Evolutionary conservation across 2,888 invertebrate species (phyloP).

Genomic region (Ryuthela nishihirai): DNA sequence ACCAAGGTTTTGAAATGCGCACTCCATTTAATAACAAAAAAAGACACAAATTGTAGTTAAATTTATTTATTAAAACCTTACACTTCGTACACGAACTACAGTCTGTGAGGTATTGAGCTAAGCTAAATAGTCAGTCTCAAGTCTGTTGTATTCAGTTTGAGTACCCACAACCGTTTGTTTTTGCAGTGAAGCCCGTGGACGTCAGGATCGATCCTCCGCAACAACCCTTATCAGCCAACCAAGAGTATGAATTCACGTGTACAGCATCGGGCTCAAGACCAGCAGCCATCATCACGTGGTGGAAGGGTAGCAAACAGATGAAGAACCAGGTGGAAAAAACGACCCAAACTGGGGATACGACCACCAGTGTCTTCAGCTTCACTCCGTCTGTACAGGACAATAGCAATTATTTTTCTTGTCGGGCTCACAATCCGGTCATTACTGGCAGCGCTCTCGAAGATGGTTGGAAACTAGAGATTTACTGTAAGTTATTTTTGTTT

Average conservation of each 20-base stretch:
- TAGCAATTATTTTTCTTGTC: slow-evolving; percentile 56
- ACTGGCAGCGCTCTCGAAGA: slow-evolving; percentile 43
- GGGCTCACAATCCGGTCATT: slow-evolving; percentile 45
- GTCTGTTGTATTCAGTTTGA: too few relatives aligned
- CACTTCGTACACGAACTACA: too few relatives aligned
- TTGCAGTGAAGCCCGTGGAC: slow-evolving; percentile 70
- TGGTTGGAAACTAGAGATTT: slow-evolving; percentile 44
- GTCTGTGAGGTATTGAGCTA: too few relatives aligned
- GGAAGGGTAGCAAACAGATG: slow-evolving; percentile 73
- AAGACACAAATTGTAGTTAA: too few relatives aligned
- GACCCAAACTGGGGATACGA: slow-evolving; percentile 26
- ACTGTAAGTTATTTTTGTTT: slow-evolving; percentile 42
- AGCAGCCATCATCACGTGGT: slow-evolving; percentile 74
- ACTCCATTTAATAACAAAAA: too few relatives aligned
- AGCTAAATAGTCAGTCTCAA: too few relatives aligned
- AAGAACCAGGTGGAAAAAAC: slow-evolving; percentile 48
- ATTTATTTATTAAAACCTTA: too few relatives aligned
- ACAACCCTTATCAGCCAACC: slow-evolving; percentile 77
- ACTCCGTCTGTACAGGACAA: slow-evolving; percentile 43
- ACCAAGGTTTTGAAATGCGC: too few relatives aligned
- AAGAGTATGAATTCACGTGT: slow-evolving; percentile 76
- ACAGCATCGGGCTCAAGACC: slow-evolving; percentile 81
- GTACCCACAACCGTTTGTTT: too few relatives aligned
- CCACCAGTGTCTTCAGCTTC: slow-evolving; percentile 43
- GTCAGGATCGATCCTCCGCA: slow-evolving; percentile 76